Evolutionary conservation across 2,888 invertebrate genomes (phyloP).

Genomic region (Congeria kusceri): DNA sequence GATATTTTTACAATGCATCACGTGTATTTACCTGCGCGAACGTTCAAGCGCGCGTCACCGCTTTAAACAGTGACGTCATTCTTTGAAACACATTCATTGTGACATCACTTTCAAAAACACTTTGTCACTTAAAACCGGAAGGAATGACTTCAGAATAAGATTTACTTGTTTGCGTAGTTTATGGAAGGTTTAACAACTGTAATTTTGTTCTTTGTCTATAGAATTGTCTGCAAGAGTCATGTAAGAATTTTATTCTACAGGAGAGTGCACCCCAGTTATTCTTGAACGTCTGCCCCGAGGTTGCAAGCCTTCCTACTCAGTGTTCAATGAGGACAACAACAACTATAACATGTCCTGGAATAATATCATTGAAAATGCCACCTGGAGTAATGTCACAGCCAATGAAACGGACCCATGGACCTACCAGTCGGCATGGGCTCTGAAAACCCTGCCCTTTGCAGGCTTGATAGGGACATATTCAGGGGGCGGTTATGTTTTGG

Average conservation of each 20-base stretch:
- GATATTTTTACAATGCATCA: too few relatives aligned
- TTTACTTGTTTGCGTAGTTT: too few relatives aligned
- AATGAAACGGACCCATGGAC: constrained; percentile 42
- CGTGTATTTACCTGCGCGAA: too few relatives aligned
- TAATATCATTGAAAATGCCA: too few relatives aligned
- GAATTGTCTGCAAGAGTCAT: background rate
- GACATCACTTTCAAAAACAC: too few relatives aligned
- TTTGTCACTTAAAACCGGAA: too few relatives aligned
- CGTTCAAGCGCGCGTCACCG: too few relatives aligned
- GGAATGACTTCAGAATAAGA: too few relatives aligned
- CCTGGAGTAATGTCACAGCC: background rate
- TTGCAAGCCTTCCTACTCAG: constrained; percentile 52
- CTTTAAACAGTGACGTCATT: too few relatives aligned
- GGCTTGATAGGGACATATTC: constrained; percentile 66
- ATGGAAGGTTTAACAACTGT: background rate
- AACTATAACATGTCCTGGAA: constrained; percentile 60
- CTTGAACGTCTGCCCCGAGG: background rate
- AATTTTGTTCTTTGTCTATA: too few relatives aligned
- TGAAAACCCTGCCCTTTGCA: constrained; percentile 59
- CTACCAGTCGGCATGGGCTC: constrained; percentile 56
- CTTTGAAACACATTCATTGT: too few relatives aligned
- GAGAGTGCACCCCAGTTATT: background rate
- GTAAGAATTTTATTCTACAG: constrained; percentile 6
- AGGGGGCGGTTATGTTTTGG: constrained; percentile 69
- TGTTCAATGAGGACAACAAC: constrained; percentile 45